These are phyloP conservation scores for Chaenogobius annularis DNA, from an alignment of 2,113 vertebrate species.

Conservation along the genomic window DNA sequence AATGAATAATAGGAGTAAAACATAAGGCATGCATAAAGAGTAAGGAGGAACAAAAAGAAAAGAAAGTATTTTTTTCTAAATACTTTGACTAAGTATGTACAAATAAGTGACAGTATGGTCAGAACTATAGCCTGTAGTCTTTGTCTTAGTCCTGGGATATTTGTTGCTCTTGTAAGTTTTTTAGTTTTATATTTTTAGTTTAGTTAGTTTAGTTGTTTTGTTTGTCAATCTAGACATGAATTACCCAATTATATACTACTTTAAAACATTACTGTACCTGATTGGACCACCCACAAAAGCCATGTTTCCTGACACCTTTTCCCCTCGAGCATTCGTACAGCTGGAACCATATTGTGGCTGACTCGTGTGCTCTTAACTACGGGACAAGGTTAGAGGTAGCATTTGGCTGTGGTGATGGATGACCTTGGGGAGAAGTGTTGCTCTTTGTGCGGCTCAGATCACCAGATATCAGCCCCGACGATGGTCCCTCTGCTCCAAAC, in stretches of 20 bases:
- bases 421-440: conserved; percentile 28
- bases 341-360: background rate
- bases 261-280: background rate
- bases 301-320: background rate
- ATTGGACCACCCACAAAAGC: conserved; percentile 7
- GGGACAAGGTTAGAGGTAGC: conserved; percentile 29
- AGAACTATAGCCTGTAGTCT: too few species aligned
- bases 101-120: too few species aligned
- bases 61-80: too few species aligned
- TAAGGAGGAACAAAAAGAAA: too few species aligned
- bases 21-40: too few species aligned
- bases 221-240: background rate
- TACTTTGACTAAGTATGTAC: too few species aligned
- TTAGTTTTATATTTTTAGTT: background rate
- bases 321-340: conserved; percentile 8
- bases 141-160: too few species aligned
- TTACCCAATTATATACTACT: background rate
- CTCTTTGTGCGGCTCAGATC: conserved; percentile 17
- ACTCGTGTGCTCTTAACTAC: conserved; percentile 18
- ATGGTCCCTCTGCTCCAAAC: conserved; percentile 12
- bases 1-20: too few species aligned
- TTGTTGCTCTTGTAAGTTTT: background rate
- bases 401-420: conserved; percentile 28
- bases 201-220: too few species aligned
- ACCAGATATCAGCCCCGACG: conserved; percentile 13